Base-by-base conservation (phyloP, 2,888 invertebrate genomes). In the Tenthredo scrophulariae region DNA sequence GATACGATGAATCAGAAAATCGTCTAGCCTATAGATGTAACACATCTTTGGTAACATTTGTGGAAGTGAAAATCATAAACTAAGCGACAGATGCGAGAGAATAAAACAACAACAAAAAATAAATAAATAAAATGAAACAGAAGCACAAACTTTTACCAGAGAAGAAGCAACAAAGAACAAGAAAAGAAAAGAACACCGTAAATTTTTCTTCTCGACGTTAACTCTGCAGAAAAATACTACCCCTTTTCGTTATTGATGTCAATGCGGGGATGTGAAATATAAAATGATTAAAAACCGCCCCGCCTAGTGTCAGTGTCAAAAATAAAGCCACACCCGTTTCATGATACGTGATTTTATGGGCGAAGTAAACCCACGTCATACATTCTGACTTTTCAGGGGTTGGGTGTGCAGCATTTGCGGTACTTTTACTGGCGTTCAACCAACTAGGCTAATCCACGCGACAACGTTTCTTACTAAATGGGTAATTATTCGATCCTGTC, bases 401-500 rank as follows among this genome's bases (percentile, higher is more conserved):
- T 29, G 33, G 26, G 33, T 18, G 67, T 67, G 67, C 26, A 67
- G 62, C 22, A 4, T 13, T 26, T 13, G 18, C 7, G 67, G 33
- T 33, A 33, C 62, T 26, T 22, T 62, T 0, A 9, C 7, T 1
- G 6, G n/a, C n/a, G 54, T 54, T 54, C 7, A 54, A 54, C 6
- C n/a, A 54, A 54, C 54, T 29, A 13, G 62, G 67, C 33, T 67
- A 67, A 67, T 67, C 10, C 29, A 18, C 0, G 29, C 29, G 29
- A 67, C 29, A 33, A 29, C 15, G 10, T 62, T 62, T 26, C 10
- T 62, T 26, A 10, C 26, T 10, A 10, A 54, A 22, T n/a, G 10
- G 54, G 77, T 77, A 46, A 77, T 77, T 77, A 54, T 77, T 33
- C 46, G 77, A 77, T 75, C 22, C 75, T 75, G 33, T 29, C 7